Evolutionary conservation across 2,113 vertebrate genomes (phyloP), one percentile per base, ranked within the genome.

Genomic region (Gymnarchus niloticus): DNA sequence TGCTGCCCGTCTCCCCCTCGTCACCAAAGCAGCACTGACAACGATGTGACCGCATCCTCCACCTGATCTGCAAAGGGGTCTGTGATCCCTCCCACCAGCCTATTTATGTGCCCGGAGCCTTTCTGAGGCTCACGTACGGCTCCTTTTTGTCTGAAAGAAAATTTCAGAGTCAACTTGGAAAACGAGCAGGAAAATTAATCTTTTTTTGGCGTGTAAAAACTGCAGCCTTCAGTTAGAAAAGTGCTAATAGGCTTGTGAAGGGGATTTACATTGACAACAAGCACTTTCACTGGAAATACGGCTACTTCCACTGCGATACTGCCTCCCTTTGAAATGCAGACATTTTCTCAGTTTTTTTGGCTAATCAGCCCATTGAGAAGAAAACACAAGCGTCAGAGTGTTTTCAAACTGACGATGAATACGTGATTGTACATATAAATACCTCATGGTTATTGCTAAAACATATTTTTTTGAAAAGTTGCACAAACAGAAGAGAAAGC

Each of bases 401-500:
- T 44, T 37, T 57, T 1, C 14, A 57, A 54, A 41, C 19, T 3
- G 69, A 52, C 46, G n/a, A 41, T 2, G 21, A 76, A 51, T 21
- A 37, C 49, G 14, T 17, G 0, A 6, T 46, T 4, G 33, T 54
- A 51, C 25, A 78, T 48, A 23, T 21, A 41, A 46, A 46, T 25
- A 12, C 80, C 8, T 44, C 44, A 78, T 48, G 41, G 48, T 9
- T 1, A n/a, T 73, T 28, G 25, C 48, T 52, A n/a, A n/a, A 28
- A 86, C 83, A 77, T 84, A n/a, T 86, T 83, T 87, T 88, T 87
- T 85, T 83, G 76, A 82, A 87, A 87, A 17, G 17, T 87, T 85
- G 85, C 81, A 48, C 83, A 91, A 91, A 91, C 48, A 84, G 77
- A 28, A 23, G 65, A 25, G 49, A 23, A 52, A 87, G 88, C 90